Percentiles rank a stretch among this genome's conserved stretches.
Conservation (phyloP, 2,113 vertebrate genomes). For the Bagarius yarrelli region DNA sequence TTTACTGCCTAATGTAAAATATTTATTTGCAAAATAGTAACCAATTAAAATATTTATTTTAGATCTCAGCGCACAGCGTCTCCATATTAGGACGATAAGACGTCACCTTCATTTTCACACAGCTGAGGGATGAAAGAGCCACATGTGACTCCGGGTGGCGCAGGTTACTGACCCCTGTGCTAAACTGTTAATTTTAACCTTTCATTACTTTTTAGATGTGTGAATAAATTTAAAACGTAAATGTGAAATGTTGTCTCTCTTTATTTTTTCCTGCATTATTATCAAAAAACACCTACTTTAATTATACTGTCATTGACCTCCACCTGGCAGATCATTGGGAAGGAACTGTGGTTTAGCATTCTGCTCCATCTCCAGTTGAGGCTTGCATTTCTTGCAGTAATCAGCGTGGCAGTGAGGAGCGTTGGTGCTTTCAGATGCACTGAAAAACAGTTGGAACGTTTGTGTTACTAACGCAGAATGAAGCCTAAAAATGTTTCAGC, state of each 20-base stretch:
- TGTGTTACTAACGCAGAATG: neutral
- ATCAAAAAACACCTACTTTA: constrained; percentile 27
- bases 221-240: neutral
- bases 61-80: too few relatives aligned
- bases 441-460: constrained; percentile 37
- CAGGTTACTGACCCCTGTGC: too few relatives aligned
- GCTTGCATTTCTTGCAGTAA: constrained; percentile 50
- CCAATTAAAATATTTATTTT: too few relatives aligned
- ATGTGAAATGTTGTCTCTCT: neutral
- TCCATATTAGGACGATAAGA: too few relatives aligned
- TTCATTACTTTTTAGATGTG: neutral
- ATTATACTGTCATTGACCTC: neutral
- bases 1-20: too few relatives aligned
- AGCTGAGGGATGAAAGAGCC: too few relatives aligned
- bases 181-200: neutral
- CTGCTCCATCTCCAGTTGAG: constrained; percentile 58
- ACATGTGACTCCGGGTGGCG: too few relatives aligned
- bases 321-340: constrained; percentile 59
- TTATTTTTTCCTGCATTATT: neutral
- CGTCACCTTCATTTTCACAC: too few relatives aligned
- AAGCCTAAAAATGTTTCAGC: neutral
- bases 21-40: too few relatives aligned
- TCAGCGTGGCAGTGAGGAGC: rapidly evolving
- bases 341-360: neutral
- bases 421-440: constrained; percentile 60